A percentile compares a stretch with the other conserved stretches of the same genome.
Conservation (phyloP, 1,140 invertebrate genomes). For the Elymnias hypermnestra region DNA sequence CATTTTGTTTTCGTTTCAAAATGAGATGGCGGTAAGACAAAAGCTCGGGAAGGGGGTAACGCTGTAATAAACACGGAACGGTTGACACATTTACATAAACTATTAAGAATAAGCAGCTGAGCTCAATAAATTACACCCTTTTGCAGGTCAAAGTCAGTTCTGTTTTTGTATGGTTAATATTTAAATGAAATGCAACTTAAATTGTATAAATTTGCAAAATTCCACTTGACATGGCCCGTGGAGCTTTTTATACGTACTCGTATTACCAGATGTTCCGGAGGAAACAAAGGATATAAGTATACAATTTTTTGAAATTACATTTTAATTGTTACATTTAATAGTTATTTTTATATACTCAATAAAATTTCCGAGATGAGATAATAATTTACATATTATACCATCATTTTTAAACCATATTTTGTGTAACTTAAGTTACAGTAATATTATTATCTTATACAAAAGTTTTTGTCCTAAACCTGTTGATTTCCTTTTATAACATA, state of each 20-base stretch:
- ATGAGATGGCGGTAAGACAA: slow-evolving; percentile 31
- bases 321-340: too few species aligned
- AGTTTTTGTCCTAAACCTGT: too few species aligned
- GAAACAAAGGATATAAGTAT: too few species aligned
- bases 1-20: slow-evolving; percentile 61
- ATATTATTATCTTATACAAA: too few species aligned
- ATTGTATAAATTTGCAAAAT: not conserved
- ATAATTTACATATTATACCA: too few species aligned
- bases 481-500: too few species aligned
- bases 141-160: slow-evolving; percentile 22
- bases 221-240: not conserved
- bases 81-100: slow-evolving; percentile 61
- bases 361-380: too few species aligned
- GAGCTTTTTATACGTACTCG: not conserved
- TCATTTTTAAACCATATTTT: too few species aligned
- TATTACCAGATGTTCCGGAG: too few species aligned
- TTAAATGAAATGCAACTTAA: not conserved
- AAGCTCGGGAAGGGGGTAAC: slow-evolving; percentile 25
- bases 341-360: too few species aligned
- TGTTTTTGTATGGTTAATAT: slow-evolving; percentile 7
- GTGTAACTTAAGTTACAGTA: too few species aligned
- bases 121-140: slow-evolving; percentile 29
- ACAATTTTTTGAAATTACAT: too few species aligned
- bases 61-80: slow-evolving; percentile 29
- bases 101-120: slow-evolving; percentile 59